Evolutionary conservation across 2,888 invertebrate species (phyloP), one percentile per base, ranked within the genome.

Genomic region (Cremastobaeus sp.): DNA sequence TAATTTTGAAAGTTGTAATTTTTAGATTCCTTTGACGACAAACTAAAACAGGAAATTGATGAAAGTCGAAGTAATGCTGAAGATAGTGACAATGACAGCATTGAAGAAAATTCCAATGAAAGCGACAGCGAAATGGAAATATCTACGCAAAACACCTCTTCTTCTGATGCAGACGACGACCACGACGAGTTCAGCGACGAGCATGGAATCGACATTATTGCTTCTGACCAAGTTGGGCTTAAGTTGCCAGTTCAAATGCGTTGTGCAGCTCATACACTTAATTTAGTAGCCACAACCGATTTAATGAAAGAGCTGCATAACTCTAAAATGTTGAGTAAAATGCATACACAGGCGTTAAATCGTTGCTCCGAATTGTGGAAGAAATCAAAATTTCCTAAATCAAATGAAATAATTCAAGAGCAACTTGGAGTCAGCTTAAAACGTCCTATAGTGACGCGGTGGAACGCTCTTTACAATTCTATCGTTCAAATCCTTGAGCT

Each of bases 281-380:
- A 52, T 34, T 18, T 52, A 6, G 12, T 52, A 2, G 17, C 35
- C 6, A 21, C 52, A 2, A n/a, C 6, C 8, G 52, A 52, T 37
- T n/a, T 52, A 14, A 12, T 37, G 0, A n/a, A n/a, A 2, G 34
- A 34, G 5, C 12, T 50, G 18, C 32, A 34, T 34, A 18, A 1
- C 12, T 14, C 6, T 34, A 20, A 32, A 50, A 6, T 12, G 2
- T 20, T 50, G n/a, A 12, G 6, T 34, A 50, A 50, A 20, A n/a
- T 11, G 20, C 35, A 52, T 28, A n/a, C 9, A 0, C 20, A 35
- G 15, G 9, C 15, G 3, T 37, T 52, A 2, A 11, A 25, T 8
- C 52, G 52, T 18, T 52, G 52, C 9, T 21, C 52, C 2, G 37
- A 37, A 14, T 25, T 52, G 9, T 52, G 52, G 52, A 11, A 17